Evolutionary conservation across 2,888 invertebrate genomes (phyloP), one percentile per base, ranked within the genome.

Genomic region (Dascillus cervinus): DNA sequence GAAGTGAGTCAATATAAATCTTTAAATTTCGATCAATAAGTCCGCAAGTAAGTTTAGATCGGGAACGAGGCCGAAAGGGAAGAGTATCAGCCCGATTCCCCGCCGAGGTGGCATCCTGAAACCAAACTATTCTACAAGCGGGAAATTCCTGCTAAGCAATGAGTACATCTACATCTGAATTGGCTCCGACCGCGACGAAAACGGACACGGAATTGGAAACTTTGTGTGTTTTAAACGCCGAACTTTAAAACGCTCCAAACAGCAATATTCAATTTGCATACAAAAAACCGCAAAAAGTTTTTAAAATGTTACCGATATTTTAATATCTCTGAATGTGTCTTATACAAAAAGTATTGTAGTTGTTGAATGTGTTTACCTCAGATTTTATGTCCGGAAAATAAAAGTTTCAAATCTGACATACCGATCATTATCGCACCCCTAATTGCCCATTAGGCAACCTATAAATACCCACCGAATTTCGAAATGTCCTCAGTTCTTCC

Each of bases 1-100:
- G 71, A 72, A 64, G 72, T 72, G 60, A 65, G 70, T 62, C 48
- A 36, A 34, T 21, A 29, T 29, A 27, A 35, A 4, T 6, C 17
- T 6, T 8, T 17, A 6, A 8, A 17, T 17, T 17, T 17, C 4
- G 17, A 17, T 17, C 17, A 17, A 17, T 17, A 17, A 17, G 4
- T 8, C 5, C 17, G 17, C 8, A 17, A 6, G 4, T 17, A 8
- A 6, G 4, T 17, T 17, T 8, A 62, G 62, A 41, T 62, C 19
- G 26, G 61, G 32, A 60, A 62, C 34, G 54, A 42, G 11, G 61
- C 62, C 40, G 60, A 61, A 31, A 60, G 56, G 32, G 60, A 60
- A 35, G 62, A 62, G 36, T 50, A 47, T 30, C 49, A 56, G 35
- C 47, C 49, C 3, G 62, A 61, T 24, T 41, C 54, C 25, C 46